Percentiles rank a stretch among this genome's conserved stretches.
Conservation (phyloP, 2,113 vertebrate genomes). For the Tiliqua scincoides region DNA sequence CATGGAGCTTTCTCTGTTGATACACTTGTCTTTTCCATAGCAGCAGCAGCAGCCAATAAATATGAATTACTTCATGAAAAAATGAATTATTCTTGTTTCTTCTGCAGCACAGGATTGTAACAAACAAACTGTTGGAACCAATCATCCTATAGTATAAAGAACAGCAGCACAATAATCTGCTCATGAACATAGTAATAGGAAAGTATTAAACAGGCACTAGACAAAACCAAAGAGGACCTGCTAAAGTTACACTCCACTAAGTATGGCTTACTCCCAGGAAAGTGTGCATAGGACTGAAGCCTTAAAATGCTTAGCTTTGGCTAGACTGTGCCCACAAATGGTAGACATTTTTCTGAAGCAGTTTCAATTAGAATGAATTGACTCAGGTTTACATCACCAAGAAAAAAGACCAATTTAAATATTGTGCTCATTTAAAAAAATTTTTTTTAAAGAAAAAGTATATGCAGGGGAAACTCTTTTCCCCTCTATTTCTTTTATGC, state of each 20-base stretch:
- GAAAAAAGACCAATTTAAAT: neutral
- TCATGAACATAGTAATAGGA: neutral
- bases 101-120: neutral
- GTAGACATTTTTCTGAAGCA: neutral
- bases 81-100: conserved; percentile 33
- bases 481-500: neutral
- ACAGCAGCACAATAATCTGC: neutral
- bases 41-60: conserved; percentile 1
- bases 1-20: conserved; percentile 15
- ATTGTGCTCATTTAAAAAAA: neutral
- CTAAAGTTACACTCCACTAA: no score
- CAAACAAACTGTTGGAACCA: conserved; percentile 28
- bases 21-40: conserved; percentile 1
- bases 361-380: neutral
- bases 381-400: neutral
- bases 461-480: neutral
- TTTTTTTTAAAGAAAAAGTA: neutral
- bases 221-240: no score
- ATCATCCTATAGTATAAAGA: neutral
- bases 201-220: neutral
- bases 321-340: neutral
- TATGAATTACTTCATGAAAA: conserved; percentile 26
- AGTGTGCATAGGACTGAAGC: no score
- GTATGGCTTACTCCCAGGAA: no score
- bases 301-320: no score